These are phyloP conservation scores for Macaria liturata DNA, from an alignment of 2,888 invertebrate species.

Conservation along the genomic window DNA sequence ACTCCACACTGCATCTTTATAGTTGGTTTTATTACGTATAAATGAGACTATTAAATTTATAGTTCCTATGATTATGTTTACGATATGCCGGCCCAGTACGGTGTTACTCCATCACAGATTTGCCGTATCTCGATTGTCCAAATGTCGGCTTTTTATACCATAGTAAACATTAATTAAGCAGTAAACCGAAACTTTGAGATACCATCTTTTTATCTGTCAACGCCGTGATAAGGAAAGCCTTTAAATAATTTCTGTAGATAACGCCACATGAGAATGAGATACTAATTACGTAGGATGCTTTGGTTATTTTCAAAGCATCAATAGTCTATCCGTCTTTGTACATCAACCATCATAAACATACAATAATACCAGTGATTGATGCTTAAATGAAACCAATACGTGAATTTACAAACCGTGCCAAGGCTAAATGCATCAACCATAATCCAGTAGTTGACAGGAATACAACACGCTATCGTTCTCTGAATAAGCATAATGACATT, in stretches of 20 bases:
- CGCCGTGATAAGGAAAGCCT: conserved; percentile 44
- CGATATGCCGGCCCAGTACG: conserved; percentile 53
- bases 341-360: conserved; percentile 18
- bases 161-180: conserved; percentile 59
- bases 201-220: conserved; percentile 50
- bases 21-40: conserved; percentile 74
- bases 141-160: conserved; percentile 44
- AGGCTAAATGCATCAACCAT: conserved; percentile 44
- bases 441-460: conserved; percentile 44
- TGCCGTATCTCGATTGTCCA: conserved; percentile 50
- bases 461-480: conserved; percentile 32
- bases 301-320: conserved; percentile 11
- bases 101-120: conserved; percentile 50
- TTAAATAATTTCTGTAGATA: conserved; percentile 32
- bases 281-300: conserved; percentile 10
- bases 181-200: conserved; percentile 53
- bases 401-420: conserved; percentile 36
- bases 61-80: conserved; percentile 73
- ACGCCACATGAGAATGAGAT: conserved; percentile 17
- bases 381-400: conserved; percentile 23
- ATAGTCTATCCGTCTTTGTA: conserved; percentile 1
- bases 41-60: conserved; percentile 78
- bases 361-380: conserved; percentile 26
- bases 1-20: conserved; percentile 73
- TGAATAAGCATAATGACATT: conserved; percentile 38